Evolutionary conservation across 2,797 vertebrate genomes (phyloP).

Genomic region (Phyllotis vaccarum): DNA sequence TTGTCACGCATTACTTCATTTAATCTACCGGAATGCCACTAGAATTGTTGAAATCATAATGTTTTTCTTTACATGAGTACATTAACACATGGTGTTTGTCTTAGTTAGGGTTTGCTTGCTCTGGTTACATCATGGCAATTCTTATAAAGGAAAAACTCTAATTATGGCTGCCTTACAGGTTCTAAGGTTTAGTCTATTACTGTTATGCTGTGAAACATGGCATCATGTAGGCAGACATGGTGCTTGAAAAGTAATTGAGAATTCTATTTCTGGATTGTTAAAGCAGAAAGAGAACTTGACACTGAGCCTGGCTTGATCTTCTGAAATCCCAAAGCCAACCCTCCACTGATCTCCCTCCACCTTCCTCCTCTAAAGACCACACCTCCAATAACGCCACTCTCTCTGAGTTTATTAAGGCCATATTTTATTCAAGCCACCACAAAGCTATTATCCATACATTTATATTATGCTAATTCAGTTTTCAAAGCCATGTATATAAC

Average conservation of each 20-base stretch:
- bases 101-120: not conserved
- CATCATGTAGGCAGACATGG: not conserved
- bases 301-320: not conserved
- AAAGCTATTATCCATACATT: not conserved
- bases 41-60: not conserved
- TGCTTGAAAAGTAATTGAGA: not conserved
- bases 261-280: not conserved
- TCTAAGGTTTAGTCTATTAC: not conserved
- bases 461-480: not conserved
- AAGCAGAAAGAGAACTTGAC: not conserved
- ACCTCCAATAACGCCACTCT: not conserved
- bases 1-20: not conserved
- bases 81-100: not conserved
- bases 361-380: not conserved
- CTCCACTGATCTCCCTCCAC: not conserved
- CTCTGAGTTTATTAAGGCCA: not conserved
- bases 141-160: not conserved
- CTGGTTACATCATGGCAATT: not conserved
- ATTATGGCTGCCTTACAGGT: not conserved
- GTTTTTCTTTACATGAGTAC: not conserved
- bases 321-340: not conserved
- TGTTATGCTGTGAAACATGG: not conserved
- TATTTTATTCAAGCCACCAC: not conserved
- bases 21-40: not conserved
- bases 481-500: not conserved